Conservation (phyloP, 2,888 invertebrate genomes). For the Penaeus monodon region DNA sequence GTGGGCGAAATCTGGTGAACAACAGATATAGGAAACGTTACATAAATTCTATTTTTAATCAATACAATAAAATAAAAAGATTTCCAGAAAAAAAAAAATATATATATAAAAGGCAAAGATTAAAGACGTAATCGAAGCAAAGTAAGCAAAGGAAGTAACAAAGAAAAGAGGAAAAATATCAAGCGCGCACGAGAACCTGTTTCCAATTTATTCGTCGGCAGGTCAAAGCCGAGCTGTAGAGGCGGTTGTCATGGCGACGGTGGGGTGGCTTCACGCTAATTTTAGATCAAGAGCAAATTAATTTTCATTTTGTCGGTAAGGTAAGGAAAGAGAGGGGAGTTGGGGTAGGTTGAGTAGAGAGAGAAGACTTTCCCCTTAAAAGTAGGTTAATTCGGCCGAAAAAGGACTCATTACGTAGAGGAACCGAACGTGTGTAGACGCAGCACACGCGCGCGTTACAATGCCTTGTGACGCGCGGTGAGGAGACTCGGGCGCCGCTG, state of each 20-base stretch:
- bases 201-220: slow-evolving; percentile 21
- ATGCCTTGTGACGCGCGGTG: no score
- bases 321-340: background rate
- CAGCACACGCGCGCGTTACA: no score
- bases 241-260: slow-evolving; percentile 14
- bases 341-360: background rate
- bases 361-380: background rate
- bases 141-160: slow-evolving; percentile 13
- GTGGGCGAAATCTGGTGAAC: no score
- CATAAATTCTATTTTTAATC: no score
- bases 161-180: slow-evolving; percentile 5
- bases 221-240: slow-evolving; percentile 16
- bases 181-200: background rate
- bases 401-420: no score
- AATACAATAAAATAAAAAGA: no score
- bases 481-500: no score
- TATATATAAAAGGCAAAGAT: no score
- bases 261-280: slow-evolving; percentile 8
- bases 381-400: background rate
- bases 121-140: background rate
- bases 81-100: no score
- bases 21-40: no score
- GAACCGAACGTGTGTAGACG: no score
- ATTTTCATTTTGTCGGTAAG: slow-evolving; percentile 8
- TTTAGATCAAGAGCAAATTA: slow-evolving; percentile 16